Base-by-base conservation (phyloP, 2,888 invertebrate species). In the Lampropteryx suffumata region DNA sequence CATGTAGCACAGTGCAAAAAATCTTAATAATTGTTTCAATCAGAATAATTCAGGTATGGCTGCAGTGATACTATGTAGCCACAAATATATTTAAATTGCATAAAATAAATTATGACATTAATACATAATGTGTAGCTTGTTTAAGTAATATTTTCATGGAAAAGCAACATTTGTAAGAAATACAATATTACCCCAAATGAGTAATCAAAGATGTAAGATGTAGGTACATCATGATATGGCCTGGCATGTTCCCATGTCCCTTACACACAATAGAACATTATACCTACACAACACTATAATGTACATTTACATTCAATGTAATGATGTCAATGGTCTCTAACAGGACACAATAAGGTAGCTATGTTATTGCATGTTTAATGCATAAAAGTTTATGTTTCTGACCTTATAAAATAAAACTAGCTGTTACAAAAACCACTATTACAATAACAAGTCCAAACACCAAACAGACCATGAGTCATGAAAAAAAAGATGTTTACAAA, bases 281-380 rank as follows among this genome's bases (percentile, higher is more conserved):
- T 50, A 44, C 48, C 36, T n/a, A 50, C 21, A 44, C 6, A 17
- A 14, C 9, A 46, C 58, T 30, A 13, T 10, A 10, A 24, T 1
- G 13, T 13, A 32, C 14, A 82, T 85, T 84, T 68, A 76, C 86
- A 85, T 84, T 82, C 69, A 84, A 85, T 85, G 70, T 54, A 45
- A 50, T 79, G 79, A 82, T 71, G 74, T 75, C 71, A 61, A 41
- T 50, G 51, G 33, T 36, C 44, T 44, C n/a, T 39, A 13, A 21
- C 14, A 30, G 36, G 44, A 35, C 14, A 45, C 40, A 48, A 53
- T 48, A 27, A 29, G 4, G 11, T 12, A 17, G 26, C 33, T 29
- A 39, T 27, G 32, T 37, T 12, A 35, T 9, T 39, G 14, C 4
- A 7, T 24, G 17, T 40, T 34, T 14, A 21, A 29, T 28, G 27